Base-by-base conservation (phyloP, 2,888 invertebrate genomes). In the Mythimna impura region DNA sequence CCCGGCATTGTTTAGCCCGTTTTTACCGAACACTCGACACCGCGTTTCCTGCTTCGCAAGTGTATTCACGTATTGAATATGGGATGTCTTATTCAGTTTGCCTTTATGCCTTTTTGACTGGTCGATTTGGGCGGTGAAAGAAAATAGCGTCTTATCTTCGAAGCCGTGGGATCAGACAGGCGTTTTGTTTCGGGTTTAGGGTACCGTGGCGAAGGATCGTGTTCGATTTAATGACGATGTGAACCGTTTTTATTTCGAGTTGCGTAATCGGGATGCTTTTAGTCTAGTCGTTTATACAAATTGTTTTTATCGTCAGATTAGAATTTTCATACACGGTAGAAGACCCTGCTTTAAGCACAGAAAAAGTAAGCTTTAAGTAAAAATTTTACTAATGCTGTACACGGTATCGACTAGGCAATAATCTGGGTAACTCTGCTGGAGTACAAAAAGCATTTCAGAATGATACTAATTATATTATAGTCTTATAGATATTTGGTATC, bases 71-170 rank as follows among this genome's bases (percentile, higher is more conserved):
- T 86, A 90, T 92, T 91, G 90, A 92, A 79, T 83, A 76, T 70
- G 64, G 72, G 68, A 81, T 84, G 88, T 87, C 88, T 91, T 91
- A 89, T 88, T 91, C 88, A 89, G 89, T 94, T 91, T 91, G 94
- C 94, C 93, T 95, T 95, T 94, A 94, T 96, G 95, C 96, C 96
- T 96, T 96, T 90, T 95, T 91, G 95, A 96, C 95, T 95, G 87
- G 81, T 87, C 91, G 86, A 91, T 91, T 93, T 93, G 91, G 85
- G 84, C 84, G 81, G 77, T 69, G 30, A 91, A 92, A 91, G 91
- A 93, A 91, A 92, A 93, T 92, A 90, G 83, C 88, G 89, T 91
- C 91, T 94, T 95, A 93, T 94, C 91, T 91, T 85, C 89, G 62
- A 34, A 85, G 88, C 89, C 93, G 94, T 94, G 94, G 92, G 95